A percentile compares a stretch with the other conserved stretches of the same genome.
phyloP scores from a whole-genome alignment of 2,888 invertebrate genomes.

The Himalopsyche anomala region DNA sequence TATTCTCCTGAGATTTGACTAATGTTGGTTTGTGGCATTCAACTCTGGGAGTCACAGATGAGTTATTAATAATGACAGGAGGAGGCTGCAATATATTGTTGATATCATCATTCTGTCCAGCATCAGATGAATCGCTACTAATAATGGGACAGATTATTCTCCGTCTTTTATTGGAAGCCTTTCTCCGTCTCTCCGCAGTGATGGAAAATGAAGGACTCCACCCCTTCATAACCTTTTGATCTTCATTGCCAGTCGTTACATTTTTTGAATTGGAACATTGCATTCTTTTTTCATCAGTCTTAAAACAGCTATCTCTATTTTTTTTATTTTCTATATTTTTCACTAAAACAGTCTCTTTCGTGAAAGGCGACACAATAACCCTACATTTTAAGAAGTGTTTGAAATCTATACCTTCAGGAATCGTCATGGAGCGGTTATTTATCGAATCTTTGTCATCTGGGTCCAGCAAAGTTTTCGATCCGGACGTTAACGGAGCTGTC shows the following conservation, averaged over 20 bases:
- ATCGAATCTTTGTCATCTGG: constrained; percentile 68
- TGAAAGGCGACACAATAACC: not conserved
- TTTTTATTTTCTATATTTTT: not conserved
- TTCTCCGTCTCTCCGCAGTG: not conserved
- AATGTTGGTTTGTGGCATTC: not conserved
- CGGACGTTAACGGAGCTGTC: constrained; percentile 74
- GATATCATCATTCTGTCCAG: not conserved
- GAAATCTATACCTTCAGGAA: constrained; percentile 70
- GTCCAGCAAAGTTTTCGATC: constrained; percentile 74
- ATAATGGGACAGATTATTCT: not conserved
- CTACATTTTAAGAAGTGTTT: constrained; percentile 72
- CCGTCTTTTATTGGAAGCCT: not conserved
- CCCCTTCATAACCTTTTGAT: not conserved
- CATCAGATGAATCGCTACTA: not conserved
- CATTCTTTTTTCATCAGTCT: not conserved
- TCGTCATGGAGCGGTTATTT: constrained; percentile 54
- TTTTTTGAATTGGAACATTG: constrained; percentile 6
- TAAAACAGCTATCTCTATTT: not conserved
- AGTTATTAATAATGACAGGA: no score
- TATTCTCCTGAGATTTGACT: not conserved
- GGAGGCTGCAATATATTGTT: not conserved
- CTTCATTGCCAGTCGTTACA: not conserved
- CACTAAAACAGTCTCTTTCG: not conserved
- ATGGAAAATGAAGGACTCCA: constrained; percentile 4
- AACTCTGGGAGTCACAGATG: not conserved